Percentiles rank a stretch among this genome's conserved stretches.
Evolutionary conservation across 2,888 invertebrate genomes (phyloP).

Genomic region (Tetanocera ferruginea): DNA sequence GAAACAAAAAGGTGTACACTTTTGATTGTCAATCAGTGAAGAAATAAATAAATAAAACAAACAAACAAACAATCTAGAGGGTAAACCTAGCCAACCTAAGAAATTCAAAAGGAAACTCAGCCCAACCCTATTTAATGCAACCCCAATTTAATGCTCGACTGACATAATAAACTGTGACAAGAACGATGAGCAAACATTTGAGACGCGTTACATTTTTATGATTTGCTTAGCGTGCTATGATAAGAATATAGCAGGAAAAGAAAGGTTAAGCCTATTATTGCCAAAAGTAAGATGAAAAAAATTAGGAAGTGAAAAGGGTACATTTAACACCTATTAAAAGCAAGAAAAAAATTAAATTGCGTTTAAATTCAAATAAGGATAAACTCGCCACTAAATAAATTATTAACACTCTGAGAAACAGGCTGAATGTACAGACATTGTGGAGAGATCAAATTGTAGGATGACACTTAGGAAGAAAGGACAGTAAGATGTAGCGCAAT

Average conservation of each 20-base stretch:
- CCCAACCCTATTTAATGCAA: constrained; percentile 10
- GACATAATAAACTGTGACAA: constrained; percentile 29
- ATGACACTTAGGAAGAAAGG: background rate
- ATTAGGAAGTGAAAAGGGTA: background rate
- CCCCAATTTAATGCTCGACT: constrained; percentile 44
- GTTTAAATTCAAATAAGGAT: background rate
- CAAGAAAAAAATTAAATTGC: background rate
- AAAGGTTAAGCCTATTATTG: too few species aligned
- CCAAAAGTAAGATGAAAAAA: too few species aligned
- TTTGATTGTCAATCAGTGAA: background rate
- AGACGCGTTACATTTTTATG: background rate
- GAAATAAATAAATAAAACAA: background rate
- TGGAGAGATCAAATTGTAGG: background rate
- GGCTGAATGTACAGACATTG: background rate
- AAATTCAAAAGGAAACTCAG: too few species aligned
- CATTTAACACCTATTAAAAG: background rate
- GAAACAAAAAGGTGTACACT: background rate
- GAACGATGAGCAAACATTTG: background rate
- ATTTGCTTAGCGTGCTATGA: background rate
- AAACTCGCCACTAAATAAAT: background rate
- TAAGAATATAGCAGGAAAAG: too few species aligned
- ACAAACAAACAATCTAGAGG: background rate
- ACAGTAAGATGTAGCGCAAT: background rate
- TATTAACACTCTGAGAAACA: background rate
- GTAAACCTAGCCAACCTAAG: background rate